Evolutionary conservation across 2,797 vertebrate species (phyloP).

Genomic region (Muraenolepis orangiensis): DNA sequence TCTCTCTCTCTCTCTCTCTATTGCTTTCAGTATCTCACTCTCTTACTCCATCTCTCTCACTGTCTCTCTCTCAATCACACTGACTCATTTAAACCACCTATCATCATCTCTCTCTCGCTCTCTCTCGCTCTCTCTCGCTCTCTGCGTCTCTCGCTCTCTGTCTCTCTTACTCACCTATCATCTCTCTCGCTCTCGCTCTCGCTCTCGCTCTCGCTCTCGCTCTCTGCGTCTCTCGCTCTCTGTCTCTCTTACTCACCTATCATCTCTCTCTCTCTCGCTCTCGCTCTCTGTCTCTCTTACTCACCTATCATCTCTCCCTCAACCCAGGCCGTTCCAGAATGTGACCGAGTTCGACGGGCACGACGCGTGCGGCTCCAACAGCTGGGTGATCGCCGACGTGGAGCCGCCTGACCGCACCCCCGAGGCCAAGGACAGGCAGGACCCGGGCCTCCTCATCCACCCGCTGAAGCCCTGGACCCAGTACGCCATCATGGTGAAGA

Average conservation of each 20-base stretch:
- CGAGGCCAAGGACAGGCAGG: conserved; percentile 71
- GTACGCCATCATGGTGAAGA: conserved; percentile 96
- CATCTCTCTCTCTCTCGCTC: neutral
- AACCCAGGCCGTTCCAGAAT: conserved; percentile 85
- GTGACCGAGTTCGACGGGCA: conserved; percentile 97
- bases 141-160: no score
- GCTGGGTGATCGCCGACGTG: conserved; percentile 93
- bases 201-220: no score
- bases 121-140: neutral
- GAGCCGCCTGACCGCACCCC: conserved; percentile 81
- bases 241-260: neutral
- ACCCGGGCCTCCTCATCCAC: conserved; percentile 84
- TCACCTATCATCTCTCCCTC: no score
- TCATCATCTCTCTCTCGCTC: neutral
- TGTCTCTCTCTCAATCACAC: neutral
- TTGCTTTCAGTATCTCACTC: no score
- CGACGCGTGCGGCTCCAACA: conserved; percentile 95
- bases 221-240: no score
- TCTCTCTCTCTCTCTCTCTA: no score
- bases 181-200: no score
- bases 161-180: neutral
- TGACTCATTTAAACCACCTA: no score
- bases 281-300: neutral
- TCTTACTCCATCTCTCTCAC: neutral
- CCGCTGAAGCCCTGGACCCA: conserved; percentile 94